Conservation (phyloP, 2,888 invertebrate genomes). For the Petrophora chlorosata region DNA sequence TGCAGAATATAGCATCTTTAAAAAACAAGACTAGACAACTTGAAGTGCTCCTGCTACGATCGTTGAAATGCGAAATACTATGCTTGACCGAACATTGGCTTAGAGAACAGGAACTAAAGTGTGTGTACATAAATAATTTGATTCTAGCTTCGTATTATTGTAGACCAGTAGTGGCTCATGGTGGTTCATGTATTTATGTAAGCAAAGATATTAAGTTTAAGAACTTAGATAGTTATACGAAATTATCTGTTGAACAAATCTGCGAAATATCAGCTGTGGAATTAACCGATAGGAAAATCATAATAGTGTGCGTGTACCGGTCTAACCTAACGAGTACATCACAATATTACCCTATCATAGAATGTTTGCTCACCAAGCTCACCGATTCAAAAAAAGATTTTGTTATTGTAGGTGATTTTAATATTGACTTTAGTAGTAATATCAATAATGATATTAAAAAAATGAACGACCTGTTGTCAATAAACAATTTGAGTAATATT, state of each 20-base stretch:
- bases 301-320: slow-evolving; percentile 9
- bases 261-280: slow-evolving; percentile 8
- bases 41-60: neutral
- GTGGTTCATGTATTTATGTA: slow-evolving; percentile 8
- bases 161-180: neutral
- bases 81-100: slow-evolving; percentile 6
- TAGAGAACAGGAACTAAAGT: neutral
- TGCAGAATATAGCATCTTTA: slow-evolving; percentile 5
- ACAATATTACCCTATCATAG: neutral
- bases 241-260: slow-evolving; percentile 1
- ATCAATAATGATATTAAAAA: slow-evolving; percentile 1
- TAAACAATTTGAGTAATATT: neutral
- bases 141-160: slow-evolving; percentile 2
- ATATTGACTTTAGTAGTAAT: neutral
- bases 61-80: slow-evolving; percentile 3
- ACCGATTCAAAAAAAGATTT: neutral
- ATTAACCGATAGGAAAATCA: slow-evolving; percentile 1
- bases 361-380: neutral
- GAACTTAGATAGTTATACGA: neutral
- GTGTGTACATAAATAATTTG: slow-evolving; percentile 1
- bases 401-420: slow-evolving; percentile 4
- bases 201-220: neutral
- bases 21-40: slow-evolving; percentile 6
- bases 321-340: slow-evolving; percentile 1
- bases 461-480: neutral